Conservation (phyloP, 2,888 invertebrate species). For the Phasia obesa region DNA sequence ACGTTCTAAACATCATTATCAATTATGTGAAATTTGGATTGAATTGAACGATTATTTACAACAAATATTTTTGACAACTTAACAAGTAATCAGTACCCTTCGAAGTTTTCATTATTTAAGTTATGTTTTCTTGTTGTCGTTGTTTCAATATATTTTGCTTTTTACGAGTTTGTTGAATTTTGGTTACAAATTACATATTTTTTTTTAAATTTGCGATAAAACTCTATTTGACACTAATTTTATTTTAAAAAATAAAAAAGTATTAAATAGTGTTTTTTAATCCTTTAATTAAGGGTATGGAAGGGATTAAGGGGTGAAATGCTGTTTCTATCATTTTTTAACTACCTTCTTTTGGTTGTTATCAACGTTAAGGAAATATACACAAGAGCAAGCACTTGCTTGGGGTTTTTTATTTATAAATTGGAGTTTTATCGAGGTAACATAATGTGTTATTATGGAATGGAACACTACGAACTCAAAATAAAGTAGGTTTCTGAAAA, state of each 20-base stretch:
- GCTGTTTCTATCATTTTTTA: slow-evolving; percentile 49
- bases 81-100: slow-evolving; percentile 68
- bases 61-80: slow-evolving; percentile 71
- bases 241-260: slow-evolving; percentile 58
- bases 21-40: slow-evolving; percentile 59
- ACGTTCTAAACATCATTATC: slow-evolving; percentile 79
- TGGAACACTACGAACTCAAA: background rate
- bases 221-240: slow-evolving; percentile 65
- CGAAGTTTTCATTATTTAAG: slow-evolving; percentile 59
- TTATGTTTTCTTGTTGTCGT: slow-evolving; percentile 60
- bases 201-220: slow-evolving; percentile 43
- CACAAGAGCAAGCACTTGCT: slow-evolving; percentile 52
- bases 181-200: slow-evolving; percentile 44
- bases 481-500: too few species aligned
- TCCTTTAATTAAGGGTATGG: slow-evolving; percentile 64
- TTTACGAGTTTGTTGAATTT: slow-evolving; percentile 31
- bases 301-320: slow-evolving; percentile 60
- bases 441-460: too few species aligned
- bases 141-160: slow-evolving; percentile 33
- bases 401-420: too few species aligned
- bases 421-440: too few species aligned
- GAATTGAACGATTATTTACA: slow-evolving; percentile 58
- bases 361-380: slow-evolving; percentile 43
- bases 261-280: slow-evolving; percentile 68
- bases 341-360: slow-evolving; percentile 24